These are phyloP conservation scores for Drosophila austrosaltans DNA, from an alignment of 2,888 invertebrate species.

Conservation along the genomic window DNA sequence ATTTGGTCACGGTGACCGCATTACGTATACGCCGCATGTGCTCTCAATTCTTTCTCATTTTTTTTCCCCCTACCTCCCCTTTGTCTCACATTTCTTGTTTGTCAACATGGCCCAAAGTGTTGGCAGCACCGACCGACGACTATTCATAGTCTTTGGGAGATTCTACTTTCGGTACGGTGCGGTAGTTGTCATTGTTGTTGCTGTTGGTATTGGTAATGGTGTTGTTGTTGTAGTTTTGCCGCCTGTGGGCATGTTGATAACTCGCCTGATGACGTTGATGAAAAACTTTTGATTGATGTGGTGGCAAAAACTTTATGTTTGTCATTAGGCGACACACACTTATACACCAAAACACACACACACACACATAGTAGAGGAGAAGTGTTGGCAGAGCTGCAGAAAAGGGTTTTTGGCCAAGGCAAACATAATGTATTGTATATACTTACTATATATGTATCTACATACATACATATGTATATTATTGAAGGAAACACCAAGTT, in stretches of 20 bases:
- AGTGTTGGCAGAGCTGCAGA: conserved; percentile 1
- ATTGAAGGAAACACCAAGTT: conserved; percentile 47
- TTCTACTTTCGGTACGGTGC: neutral
- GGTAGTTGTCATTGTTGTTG: conserved; percentile 15
- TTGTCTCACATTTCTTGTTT: conserved; percentile 40
- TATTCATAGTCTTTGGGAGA: conserved; percentile 11
- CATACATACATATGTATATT: conserved; percentile 21
- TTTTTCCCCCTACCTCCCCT: neutral
- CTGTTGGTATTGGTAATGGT: conserved; percentile 27
- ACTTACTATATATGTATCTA: neutral
- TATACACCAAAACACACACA: conserved; percentile 8
- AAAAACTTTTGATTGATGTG: conserved; percentile 80
- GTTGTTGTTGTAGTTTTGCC: conserved; percentile 52
- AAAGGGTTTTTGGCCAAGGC: conserved; percentile 28
- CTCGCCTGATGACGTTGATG: conserved; percentile 78
- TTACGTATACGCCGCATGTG: conserved; percentile 64
- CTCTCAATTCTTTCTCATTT: conserved; percentile 26
- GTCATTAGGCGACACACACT: conserved; percentile 70
- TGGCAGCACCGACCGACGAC: conserved; percentile 26
- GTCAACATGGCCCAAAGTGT: conserved; percentile 51
- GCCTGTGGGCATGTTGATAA: conserved; percentile 75
- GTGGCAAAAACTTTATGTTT: conserved; percentile 76
- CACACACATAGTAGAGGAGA: neutral
- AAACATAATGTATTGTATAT: conserved; percentile 23
- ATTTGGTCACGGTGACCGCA: conserved; percentile 40